These are phyloP conservation scores for Tyto alba DNA, from an alignment of 2,113 vertebrate species.

Conservation along the genomic window DNA sequence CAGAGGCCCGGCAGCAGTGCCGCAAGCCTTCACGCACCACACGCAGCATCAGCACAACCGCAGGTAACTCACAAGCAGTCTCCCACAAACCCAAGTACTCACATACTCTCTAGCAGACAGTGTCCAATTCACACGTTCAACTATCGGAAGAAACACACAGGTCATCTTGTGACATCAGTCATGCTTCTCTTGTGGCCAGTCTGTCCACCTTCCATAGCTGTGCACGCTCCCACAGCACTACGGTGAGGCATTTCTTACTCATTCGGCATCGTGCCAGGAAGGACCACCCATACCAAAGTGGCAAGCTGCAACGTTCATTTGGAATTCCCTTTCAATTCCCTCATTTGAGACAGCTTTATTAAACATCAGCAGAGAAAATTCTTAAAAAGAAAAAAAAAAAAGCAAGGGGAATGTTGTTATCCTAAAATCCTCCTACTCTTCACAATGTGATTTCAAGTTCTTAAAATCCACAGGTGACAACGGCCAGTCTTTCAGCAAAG, in stretches of 20 bases:
- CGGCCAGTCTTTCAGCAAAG: not conserved
- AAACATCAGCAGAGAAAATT: conserved; percentile 6
- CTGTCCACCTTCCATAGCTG: not conserved
- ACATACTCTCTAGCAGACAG: accelerated
- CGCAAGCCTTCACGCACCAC: accelerated
- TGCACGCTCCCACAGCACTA: not conserved
- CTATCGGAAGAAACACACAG: not conserved
- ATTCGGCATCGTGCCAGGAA: not conserved
- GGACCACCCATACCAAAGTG: not conserved
- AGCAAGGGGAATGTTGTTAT: not conserved
- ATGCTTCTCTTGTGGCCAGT: not conserved
- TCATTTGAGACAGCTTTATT: not conserved
- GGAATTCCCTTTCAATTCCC: conserved; percentile 44
- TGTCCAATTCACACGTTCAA: not conserved
- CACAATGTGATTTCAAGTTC: not conserved
- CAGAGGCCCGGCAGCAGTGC: not conserved
- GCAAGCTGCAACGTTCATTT: not conserved
- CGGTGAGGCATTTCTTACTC: not conserved
- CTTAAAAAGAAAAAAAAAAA: not conserved
- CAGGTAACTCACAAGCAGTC: not conserved
- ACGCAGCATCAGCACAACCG: not conserved
- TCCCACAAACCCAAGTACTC: not conserved
- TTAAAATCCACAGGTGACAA: not conserved
- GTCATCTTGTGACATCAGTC: not conserved
- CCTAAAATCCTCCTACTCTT: not conserved